These are phyloP conservation scores for Netelia fuscicornis DNA, from an alignment of 2,888 invertebrate genomes.

Conservation along the genomic window DNA sequence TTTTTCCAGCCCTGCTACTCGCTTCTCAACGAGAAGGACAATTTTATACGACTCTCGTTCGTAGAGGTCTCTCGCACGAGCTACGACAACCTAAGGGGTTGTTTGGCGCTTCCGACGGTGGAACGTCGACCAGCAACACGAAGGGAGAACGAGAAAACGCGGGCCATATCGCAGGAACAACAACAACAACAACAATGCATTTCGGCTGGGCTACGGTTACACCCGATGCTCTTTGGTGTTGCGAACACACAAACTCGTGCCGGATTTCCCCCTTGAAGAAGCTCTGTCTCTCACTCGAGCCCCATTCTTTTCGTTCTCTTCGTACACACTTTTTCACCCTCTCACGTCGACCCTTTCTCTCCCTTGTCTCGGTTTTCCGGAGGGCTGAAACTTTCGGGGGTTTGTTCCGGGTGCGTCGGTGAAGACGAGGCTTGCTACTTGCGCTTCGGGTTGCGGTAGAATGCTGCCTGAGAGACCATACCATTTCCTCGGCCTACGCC, in stretches of 20 bases:
- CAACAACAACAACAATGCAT: constrained; percentile 51
- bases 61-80: constrained; percentile 2
- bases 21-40: constrained; percentile 31
- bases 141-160: not conserved
- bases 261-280: constrained; percentile 72
- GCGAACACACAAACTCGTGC: constrained; percentile 58
- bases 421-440: constrained; percentile 24
- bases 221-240: constrained; percentile 24
- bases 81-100: constrained; percentile 8
- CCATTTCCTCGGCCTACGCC: constrained; percentile 29
- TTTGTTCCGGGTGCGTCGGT: constrained; percentile 59
- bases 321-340: constrained; percentile 35
- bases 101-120: constrained; percentile 10
- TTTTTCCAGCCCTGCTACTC: constrained; percentile 67
- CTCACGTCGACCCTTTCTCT: constrained; percentile 22
- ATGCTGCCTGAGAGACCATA: constrained; percentile 38
- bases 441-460: constrained; percentile 47
- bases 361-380: constrained; percentile 50
- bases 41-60: constrained; percentile 71
- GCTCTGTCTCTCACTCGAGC: constrained; percentile 63
- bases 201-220: constrained; percentile 38
- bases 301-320: constrained; percentile 44
- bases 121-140: constrained; percentile 43
- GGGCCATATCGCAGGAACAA: constrained; percentile 25
- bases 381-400: constrained; percentile 63